Base-by-base conservation (phyloP, 1,140 invertebrate genomes). In the Rhynchophorus ferrugineus region DNA sequence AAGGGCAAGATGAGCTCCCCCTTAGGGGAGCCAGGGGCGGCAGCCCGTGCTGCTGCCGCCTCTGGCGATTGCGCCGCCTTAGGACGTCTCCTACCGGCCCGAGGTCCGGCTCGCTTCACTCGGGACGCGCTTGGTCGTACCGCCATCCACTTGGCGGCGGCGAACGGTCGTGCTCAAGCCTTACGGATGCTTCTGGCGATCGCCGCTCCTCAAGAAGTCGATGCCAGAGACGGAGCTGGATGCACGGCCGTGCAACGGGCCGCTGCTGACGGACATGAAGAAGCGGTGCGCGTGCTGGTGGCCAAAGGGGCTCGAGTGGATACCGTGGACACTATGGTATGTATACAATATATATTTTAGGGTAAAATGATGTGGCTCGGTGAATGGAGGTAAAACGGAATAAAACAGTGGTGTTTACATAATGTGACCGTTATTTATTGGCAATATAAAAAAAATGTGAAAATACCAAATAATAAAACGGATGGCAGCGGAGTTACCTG, bases 201-300 rank as follows among this genome's bases (percentile, higher is more conserved):
- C 49, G 69, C 65, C 56, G 68, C 67, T 53, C 67, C 66, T 46
- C 59, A 64, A 44, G 67, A 70, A 55, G 61, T 66, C 34, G 63
- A 71, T 57, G 68, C 65, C 54, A 66, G 68, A 55, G 73, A 74
- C 63, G 71, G 69, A 49, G 70, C 66, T 55, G 87, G 85, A 0
- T 82, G 81, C 62, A 85, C 83, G 35, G 77, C 85, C 3, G 67
- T 93, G 44, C 88, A 91, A 67, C 79, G 85, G 50, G 87, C 87
- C 18, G 83, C 88, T 1, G 81, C 87, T n/a, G 85, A 89, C 62
- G 89, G 89, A 1, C 85, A 90, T 66, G 75, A 85, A 50, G 84
- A 88, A 22, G 80, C 85, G 34, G 79, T 90, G 24, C 74, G 78
- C 34, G 67, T 87, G 43, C 70, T 93, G 34, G 69, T 91, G 49